phyloP scores from a whole-genome alignment of 2,797 vertebrate genomes.

The Acipenser transmontanus region DNA sequence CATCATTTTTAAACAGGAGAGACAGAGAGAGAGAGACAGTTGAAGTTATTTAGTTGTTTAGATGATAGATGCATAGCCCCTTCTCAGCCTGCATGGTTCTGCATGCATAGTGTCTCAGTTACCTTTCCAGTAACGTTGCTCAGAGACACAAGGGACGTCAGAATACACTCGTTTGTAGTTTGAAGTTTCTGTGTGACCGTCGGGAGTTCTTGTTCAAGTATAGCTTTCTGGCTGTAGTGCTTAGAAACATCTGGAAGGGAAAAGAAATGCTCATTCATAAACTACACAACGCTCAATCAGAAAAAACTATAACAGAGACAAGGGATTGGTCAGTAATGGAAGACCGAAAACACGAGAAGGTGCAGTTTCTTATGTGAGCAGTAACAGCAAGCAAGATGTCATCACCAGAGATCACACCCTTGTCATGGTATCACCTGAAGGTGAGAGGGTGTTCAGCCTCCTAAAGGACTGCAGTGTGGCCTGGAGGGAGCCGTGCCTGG shows the following conservation, averaged over 20 bases:
- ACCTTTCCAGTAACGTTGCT: conserved; percentile 86
- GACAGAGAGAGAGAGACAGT: no score
- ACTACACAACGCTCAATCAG: no score
- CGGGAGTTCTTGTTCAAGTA: conserved; percentile 83
- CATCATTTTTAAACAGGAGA: no score
- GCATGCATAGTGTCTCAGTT: conserved; percentile 27
- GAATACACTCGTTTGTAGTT: conserved; percentile 91
- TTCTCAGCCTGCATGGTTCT: neutral
- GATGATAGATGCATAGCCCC: no score
- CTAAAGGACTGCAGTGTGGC: conserved; percentile 96
- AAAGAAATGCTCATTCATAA: no score
- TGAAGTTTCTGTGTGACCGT: conserved; percentile 86
- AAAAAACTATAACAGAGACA: no score
- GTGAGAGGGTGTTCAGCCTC: conserved; percentile 70
- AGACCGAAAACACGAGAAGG: no score
- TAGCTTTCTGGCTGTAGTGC: conserved; percentile 89
- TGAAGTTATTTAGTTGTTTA: no score
- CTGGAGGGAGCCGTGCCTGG: conserved; percentile 85
- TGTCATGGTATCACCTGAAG: conserved; percentile 90
- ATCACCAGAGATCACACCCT: conserved; percentile 80
- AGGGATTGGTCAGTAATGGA: no score
- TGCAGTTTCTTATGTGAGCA: neutral
- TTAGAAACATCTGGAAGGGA: conserved; percentile 76
- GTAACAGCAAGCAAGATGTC: conserved; percentile 52
- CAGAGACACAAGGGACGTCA: conserved; percentile 81